These are phyloP conservation scores for Catalaphyllia jardinei DNA, from an alignment of 64 coral and sea anemone species.

Conservation along the genomic window DNA sequence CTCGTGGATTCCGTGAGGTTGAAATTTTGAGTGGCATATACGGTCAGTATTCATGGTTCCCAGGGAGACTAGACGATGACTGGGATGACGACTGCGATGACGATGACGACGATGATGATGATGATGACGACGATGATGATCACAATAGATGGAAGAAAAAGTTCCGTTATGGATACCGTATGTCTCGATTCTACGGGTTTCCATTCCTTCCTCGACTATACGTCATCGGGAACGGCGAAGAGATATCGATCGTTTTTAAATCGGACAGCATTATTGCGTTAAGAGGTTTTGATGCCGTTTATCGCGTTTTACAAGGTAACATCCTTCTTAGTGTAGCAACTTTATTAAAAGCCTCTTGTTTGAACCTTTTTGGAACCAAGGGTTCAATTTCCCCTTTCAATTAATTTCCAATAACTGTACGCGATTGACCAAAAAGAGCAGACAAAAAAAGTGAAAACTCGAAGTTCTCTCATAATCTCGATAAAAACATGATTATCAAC, in stretches of 20 bases:
- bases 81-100: constrained; percentile 12
- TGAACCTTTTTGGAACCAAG: too few relatives aligned
- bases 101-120: constrained; percentile 16
- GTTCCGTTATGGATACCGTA: not conserved
- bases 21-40: constrained; percentile 19
- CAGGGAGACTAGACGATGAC: not conserved
- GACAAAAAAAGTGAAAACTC: too few relatives aligned
- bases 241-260: constrained; percentile 11
- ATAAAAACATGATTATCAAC: too few relatives aligned
- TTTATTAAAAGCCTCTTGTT: too few relatives aligned
- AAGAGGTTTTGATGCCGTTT: constrained; percentile 11
- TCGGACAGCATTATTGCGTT: constrained; percentile 24
- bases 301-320: constrained; percentile 14
- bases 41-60: not conserved
- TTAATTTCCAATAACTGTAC: too few relatives aligned
- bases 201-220: constrained; percentile 6
- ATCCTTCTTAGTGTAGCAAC: too few relatives aligned
- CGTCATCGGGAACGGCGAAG: constrained; percentile 13
- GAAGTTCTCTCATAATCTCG: too few relatives aligned
- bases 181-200: constrained; percentile 2
- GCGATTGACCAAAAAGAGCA: too few relatives aligned
- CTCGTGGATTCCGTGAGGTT: not conserved
- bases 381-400: too few relatives aligned
- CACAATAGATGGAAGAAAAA: not conserved
- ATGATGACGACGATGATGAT: not conserved